A percentile compares a stretch with the other conserved stretches of the same genome.
Conservation (phyloP, 2,113 vertebrate genomes). For the Ascaphus truei region DNA sequence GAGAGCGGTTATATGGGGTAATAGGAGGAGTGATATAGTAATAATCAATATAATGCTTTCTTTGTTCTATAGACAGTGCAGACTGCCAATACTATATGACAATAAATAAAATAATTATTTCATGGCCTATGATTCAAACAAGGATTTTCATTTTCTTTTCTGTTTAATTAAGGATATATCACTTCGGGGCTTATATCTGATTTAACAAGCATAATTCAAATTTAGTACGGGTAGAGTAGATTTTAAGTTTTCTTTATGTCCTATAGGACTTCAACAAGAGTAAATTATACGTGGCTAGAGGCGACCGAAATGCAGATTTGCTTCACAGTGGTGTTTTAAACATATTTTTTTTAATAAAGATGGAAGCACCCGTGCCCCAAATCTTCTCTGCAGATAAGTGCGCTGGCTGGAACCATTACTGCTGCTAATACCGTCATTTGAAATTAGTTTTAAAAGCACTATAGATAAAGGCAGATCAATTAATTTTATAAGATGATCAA, state of each 20-base stretch:
- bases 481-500: constrained; percentile 80
- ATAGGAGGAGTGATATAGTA: no score
- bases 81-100: no score
- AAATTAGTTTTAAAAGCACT: constrained; percentile 84
- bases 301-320: constrained; percentile 85
- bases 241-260: constrained; percentile 72
- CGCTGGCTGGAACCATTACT: constrained; percentile 78
- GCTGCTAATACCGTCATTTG: constrained; percentile 83
- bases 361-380: constrained; percentile 65
- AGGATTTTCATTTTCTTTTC: constrained; percentile 68
- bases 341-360: constrained; percentile 9
- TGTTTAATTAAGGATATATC: constrained; percentile 76
- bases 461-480: constrained; percentile 86
- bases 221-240: constrained; percentile 83
- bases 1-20: no score
- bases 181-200: constrained; percentile 79
- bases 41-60: no score
- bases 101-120: no score
- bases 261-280: constrained; percentile 78
- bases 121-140: constrained; percentile 5
- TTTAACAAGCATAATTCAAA: constrained; percentile 95
- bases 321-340: constrained; percentile 73
- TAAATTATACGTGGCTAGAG: constrained; percentile 83
- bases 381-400: constrained; percentile 70
- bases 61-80: no score